Percentiles rank a stretch among this genome's conserved stretches.
Evolutionary conservation across 2,113 vertebrate species (phyloP).

Genomic region (Sinocyclocheilus anshuiensis): DNA sequence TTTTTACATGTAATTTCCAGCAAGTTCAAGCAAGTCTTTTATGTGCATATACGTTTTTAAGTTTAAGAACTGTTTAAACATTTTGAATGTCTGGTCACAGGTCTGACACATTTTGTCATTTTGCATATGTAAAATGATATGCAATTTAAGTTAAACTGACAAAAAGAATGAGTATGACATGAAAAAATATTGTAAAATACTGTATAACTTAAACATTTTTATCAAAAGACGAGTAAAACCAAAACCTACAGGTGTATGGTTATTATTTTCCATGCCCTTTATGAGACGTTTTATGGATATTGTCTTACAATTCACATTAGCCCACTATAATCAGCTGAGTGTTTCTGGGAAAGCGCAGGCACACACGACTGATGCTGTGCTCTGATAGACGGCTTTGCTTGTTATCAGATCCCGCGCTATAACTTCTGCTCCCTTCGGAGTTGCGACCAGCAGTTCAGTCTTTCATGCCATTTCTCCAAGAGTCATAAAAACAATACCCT

Average conservation of each 20-base stretch:
- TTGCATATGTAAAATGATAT: not conserved
- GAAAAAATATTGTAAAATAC: not conserved
- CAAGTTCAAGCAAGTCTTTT: not conserved
- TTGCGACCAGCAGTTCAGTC: slow-evolving; percentile 34
- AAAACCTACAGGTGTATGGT: slow-evolving; percentile 14
- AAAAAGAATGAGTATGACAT: not conserved
- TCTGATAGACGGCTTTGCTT: not conserved
- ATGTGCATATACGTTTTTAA: not conserved
- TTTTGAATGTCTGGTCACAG: not conserved
- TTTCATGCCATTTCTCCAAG: slow-evolving; percentile 19
- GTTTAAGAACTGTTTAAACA: not conserved
- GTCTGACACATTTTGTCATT: not conserved
- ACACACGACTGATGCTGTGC: slow-evolving; percentile 7
- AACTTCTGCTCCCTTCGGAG: not conserved
- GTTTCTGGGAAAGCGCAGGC: slow-evolving; percentile 5
- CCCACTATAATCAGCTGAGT: not conserved
- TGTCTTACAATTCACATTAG: not conserved
- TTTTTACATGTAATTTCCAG: not conserved
- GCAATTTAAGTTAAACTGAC: not conserved
- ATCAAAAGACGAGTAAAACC: not conserved
- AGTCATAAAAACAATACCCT: slow-evolving; percentile 53
- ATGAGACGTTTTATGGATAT: not conserved
- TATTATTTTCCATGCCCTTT: slow-evolving; percentile 39
- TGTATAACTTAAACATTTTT: not conserved
- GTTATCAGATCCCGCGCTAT: slow-evolving; percentile 36